Conservation (phyloP, 2,888 invertebrate species). For the Stramonita haemastoma region DNA sequence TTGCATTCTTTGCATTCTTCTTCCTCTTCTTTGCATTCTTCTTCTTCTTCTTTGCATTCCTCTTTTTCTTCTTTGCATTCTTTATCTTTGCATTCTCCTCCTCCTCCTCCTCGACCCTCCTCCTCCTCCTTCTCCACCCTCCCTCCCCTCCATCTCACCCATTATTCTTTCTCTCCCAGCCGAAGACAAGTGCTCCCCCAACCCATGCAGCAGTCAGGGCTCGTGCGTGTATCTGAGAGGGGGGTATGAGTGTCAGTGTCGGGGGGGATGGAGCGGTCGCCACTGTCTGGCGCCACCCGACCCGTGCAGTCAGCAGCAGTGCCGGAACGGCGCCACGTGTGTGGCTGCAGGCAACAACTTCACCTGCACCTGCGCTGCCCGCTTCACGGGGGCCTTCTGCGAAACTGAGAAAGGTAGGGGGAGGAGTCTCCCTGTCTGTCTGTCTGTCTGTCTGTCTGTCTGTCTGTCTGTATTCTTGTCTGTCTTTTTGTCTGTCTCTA, state of each 20-base stretch:
- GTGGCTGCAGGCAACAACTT: background rate
- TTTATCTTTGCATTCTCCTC: too few species aligned
- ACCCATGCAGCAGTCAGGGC: slow-evolving; percentile 88
- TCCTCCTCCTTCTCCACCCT: background rate
- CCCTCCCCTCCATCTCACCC: background rate
- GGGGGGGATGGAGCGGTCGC: slow-evolving; percentile 87
- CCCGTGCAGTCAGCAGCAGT: background rate
- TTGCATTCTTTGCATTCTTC: too few species aligned
- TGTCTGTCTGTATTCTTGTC: too few species aligned
- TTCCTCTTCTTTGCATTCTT: too few species aligned
- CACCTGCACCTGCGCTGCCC: background rate
- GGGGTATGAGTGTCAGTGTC: slow-evolving; percentile 89
- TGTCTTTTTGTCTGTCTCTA: too few species aligned
- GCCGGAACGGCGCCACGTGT: background rate
- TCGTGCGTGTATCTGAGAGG: slow-evolving; percentile 90
- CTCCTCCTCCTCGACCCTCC: too few species aligned
- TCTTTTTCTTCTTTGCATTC: too few species aligned
- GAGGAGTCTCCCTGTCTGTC: background rate
- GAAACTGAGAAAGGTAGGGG: background rate
- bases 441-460: too few species aligned
- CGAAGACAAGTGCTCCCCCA: slow-evolving; percentile 90
- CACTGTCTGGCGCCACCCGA: slow-evolving; percentile 79
- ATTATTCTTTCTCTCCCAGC: slow-evolving; percentile 79
- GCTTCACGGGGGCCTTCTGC: background rate
- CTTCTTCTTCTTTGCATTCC: too few species aligned